Conservation (phyloP, 2,888 invertebrate genomes). For the Unio pictorum region DNA sequence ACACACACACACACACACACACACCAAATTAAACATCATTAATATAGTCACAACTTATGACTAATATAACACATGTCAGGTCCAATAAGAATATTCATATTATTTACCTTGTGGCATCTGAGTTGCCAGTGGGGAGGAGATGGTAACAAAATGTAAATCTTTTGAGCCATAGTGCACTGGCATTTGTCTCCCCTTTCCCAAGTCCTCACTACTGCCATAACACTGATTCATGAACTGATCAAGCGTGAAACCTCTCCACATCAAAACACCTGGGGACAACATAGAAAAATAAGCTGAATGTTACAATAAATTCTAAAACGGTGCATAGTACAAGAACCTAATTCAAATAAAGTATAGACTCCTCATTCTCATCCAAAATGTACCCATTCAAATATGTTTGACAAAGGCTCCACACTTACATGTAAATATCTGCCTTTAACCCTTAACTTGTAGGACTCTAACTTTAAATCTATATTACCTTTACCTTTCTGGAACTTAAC, state of each 20-base stretch:
- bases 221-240: constrained; percentile 95
- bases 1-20: too few species aligned
- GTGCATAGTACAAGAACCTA: too few species aligned
- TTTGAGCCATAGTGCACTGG: constrained; percentile 96
- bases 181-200: constrained; percentile 95
- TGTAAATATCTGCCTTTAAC: too few species aligned
- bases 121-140: constrained; percentile 96
- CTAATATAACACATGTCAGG: background rate
- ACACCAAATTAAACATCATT: too few species aligned
- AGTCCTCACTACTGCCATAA: constrained; percentile 91
- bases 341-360: too few species aligned
- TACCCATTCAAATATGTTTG: too few species aligned
- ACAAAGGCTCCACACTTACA: too few species aligned
- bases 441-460: too few species aligned
- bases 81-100: background rate
- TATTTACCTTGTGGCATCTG: constrained; percentile 91
- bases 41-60: too few species aligned
- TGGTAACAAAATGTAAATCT: constrained; percentile 89
- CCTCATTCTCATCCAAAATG: too few species aligned
- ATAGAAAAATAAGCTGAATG: background rate
- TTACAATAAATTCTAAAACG: background rate
- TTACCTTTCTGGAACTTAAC: too few species aligned
- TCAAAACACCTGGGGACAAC: constrained; percentile 80
- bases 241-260: constrained; percentile 91
- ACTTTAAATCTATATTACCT: too few species aligned